phyloP scores from a whole-genome alignment of 2,113 vertebrate species.

The Sisor rabdophorus region DNA sequence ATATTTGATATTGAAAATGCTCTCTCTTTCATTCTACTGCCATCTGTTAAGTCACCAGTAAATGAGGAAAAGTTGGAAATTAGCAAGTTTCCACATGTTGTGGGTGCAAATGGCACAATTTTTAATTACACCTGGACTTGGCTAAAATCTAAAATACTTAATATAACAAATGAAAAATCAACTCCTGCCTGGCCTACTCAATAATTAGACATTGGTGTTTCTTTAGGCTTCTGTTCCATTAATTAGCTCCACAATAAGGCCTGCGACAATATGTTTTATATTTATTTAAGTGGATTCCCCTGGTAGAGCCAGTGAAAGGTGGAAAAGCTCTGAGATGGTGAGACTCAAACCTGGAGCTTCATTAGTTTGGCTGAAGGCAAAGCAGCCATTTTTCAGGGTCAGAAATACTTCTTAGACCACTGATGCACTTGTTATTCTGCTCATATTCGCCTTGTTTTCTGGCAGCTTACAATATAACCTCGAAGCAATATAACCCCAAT shows the following conservation, averaged over 20 bases:
- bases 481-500: too few species aligned
- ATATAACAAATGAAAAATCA: slow-evolving; percentile 57
- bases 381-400: slow-evolving; percentile 32
- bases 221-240: slow-evolving; percentile 57
- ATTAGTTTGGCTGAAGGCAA: slow-evolving; percentile 41
- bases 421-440: slow-evolving; percentile 6
- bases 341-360: slow-evolving; percentile 47
- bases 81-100: slow-evolving; percentile 61
- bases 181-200: slow-evolving; percentile 53
- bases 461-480: slow-evolving; percentile 5
- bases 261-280: slow-evolving; percentile 58
- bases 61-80: slow-evolving; percentile 53
- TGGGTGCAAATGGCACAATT: slow-evolving; percentile 52
- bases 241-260: slow-evolving; percentile 57
- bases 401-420: background rate
- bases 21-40: slow-evolving; percentile 34
- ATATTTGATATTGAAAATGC: slow-evolving; percentile 27
- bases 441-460: background rate
- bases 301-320: slow-evolving; percentile 52
- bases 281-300: slow-evolving; percentile 58
- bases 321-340: slow-evolving; percentile 43
- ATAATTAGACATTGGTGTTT: slow-evolving; percentile 55
- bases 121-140: slow-evolving; percentile 61
- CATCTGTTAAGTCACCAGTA: slow-evolving; percentile 56
- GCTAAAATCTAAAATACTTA: slow-evolving; percentile 58